Percentiles rank a stretch among this genome's conserved stretches.
These are phyloP conservation scores for Novumbra hubbsi DNA, from an alignment of 2,797 vertebrate genomes.

Conservation along the genomic window DNA sequence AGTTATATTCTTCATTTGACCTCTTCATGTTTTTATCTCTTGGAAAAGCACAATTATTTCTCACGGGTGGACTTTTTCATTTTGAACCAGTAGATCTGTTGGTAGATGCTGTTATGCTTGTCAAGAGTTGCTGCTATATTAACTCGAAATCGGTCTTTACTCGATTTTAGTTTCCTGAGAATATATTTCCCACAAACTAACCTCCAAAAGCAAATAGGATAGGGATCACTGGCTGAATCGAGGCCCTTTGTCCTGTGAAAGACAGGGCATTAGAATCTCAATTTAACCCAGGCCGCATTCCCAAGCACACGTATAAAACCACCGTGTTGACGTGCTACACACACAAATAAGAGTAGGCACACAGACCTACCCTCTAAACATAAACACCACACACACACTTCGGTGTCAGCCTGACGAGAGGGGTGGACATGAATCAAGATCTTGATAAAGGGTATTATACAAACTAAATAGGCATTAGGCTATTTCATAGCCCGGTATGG, in stretches of 20 bases:
- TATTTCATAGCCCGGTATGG: slow-evolving; percentile 64
- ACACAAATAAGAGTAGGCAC: slow-evolving; percentile 10
- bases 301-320: slow-evolving; percentile 27
- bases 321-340: background rate
- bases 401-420: slow-evolving; percentile 15
- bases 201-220: slow-evolving; percentile 22
- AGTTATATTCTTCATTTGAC: background rate
- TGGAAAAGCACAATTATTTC: background rate
- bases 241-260: slow-evolving; percentile 21
- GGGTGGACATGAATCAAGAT: slow-evolving; percentile 68
- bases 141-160: slow-evolving; percentile 13
- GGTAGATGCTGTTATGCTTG: background rate
- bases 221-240: slow-evolving; percentile 35
- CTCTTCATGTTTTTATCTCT: background rate
- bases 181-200: slow-evolving; percentile 12
- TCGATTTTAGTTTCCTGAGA: background rate
- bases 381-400: background rate
- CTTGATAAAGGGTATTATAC: slow-evolving; percentile 76
- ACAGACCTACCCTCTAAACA: background rate
- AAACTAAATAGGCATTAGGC: slow-evolving; percentile 69
- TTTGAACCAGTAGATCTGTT: background rate
- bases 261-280: slow-evolving; percentile 19
- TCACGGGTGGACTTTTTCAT: background rate
- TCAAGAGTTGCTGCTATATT: background rate
- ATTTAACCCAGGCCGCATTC: slow-evolving; percentile 18